A percentile compares a stretch with the other conserved stretches of the same genome.
These are phyloP conservation scores for Grantiella picta DNA, from an alignment of 2,113 vertebrate species.

Conservation along the genomic window DNA sequence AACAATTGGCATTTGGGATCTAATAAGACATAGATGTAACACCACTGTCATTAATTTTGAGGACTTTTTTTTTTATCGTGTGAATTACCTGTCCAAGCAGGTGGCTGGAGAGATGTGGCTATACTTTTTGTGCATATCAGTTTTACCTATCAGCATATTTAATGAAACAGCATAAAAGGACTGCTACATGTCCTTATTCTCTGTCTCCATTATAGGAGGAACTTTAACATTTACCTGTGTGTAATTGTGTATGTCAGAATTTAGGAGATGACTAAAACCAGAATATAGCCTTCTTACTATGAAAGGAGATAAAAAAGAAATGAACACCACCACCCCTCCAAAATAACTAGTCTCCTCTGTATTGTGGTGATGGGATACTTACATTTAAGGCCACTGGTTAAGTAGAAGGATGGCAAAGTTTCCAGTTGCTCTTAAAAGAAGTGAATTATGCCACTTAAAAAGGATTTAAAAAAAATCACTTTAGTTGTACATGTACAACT, in stretches of 20 bases:
- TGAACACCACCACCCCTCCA: fast-evolving
- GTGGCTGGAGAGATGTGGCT: not conserved
- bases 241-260: not conserved
- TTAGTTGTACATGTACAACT: not conserved
- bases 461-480: not conserved
- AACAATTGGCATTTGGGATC: not conserved
- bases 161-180: not conserved
- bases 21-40: not conserved
- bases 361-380: not conserved
- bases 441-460: not conserved
- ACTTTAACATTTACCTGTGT: not conserved
- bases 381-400: not conserved
- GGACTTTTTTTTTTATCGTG: not conserved
- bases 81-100: not conserved
- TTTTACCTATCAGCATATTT: not conserved
- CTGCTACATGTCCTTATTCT: not conserved
- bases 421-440: not conserved
- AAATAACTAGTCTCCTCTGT: not conserved
- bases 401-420: not conserved
- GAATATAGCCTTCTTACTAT: not conserved
- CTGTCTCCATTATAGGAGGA: not conserved
- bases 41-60: not conserved
- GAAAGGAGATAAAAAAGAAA: not conserved
- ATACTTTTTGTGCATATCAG: not conserved
- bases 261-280: not conserved